Evolutionary conservation across 2,888 invertebrate species (phyloP).

Genomic region (Cosmia trapezina): DNA sequence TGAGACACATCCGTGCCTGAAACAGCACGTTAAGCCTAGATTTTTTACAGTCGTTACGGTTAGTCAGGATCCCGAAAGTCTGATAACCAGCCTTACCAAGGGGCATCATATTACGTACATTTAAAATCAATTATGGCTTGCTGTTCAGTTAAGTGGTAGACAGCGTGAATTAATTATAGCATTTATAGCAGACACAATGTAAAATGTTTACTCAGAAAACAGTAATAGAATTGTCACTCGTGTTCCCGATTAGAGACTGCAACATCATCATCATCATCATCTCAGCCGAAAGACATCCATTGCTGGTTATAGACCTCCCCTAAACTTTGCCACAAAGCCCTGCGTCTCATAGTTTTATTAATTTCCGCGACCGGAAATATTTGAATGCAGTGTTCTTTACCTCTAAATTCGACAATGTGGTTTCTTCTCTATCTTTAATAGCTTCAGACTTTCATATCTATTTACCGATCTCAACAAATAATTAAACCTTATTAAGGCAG

Average conservation of each 20-base stretch:
- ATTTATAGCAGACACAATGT: constrained; percentile 2
- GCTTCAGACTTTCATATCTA: not conserved
- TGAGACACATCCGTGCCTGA: not conserved
- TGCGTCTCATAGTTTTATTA: not conserved
- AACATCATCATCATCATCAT: not conserved
- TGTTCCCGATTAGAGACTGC: not conserved
- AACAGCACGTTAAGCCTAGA: not conserved
- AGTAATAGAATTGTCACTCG: not conserved
- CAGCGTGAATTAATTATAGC: constrained; percentile 26
- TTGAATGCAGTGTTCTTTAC: not conserved
- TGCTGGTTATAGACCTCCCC: not conserved
- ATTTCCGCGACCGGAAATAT: not conserved
- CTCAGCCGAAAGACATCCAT: not conserved
- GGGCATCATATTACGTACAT: not conserved
- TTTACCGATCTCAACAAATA: not conserved
- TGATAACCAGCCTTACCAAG: no score
- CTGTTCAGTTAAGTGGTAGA: constrained; percentile 31
- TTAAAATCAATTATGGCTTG: no score
- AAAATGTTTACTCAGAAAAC: constrained; percentile 14
- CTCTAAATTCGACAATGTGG: not conserved
- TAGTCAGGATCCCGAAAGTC: not conserved
- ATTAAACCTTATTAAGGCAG: not conserved
- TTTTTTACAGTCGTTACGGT: not conserved
- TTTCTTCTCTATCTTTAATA: not conserved
- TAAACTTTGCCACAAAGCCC: not conserved